These are phyloP conservation scores for Ips typographus DNA, from an alignment of 1,140 invertebrate species.

Conservation along the genomic window DNA sequence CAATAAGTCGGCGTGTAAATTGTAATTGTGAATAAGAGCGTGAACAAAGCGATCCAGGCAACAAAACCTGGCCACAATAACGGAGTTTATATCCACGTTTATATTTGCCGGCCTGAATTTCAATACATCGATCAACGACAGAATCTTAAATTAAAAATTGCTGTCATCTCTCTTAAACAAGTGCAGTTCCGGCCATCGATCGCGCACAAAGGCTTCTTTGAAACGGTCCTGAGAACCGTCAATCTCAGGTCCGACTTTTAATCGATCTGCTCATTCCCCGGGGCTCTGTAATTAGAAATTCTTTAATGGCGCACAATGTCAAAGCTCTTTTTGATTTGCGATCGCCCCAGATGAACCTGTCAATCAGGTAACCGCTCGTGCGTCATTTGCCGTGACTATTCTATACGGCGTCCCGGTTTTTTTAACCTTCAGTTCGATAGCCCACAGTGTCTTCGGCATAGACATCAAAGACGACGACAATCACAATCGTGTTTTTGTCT, in stretches of 20 bases:
- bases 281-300: slow-evolving; percentile 32
- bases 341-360: slow-evolving; percentile 33
- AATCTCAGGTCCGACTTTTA: slow-evolving; percentile 33
- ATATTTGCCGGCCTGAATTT: neutral
- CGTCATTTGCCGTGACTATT: slow-evolving; percentile 27
- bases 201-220: slow-evolving; percentile 24
- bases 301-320: slow-evolving; percentile 31
- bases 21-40: too few relatives aligned
- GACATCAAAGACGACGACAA: too few relatives aligned
- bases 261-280: slow-evolving; percentile 27
- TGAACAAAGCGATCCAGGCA: too few relatives aligned
- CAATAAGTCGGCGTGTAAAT: too few relatives aligned
- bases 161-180: slow-evolving; percentile 24
- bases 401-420: neutral
- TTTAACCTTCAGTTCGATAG: neutral
- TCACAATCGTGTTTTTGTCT: too few relatives aligned
- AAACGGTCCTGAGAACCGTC: slow-evolving; percentile 33
- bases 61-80: too few relatives aligned
- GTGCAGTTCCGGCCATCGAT: slow-evolving; percentile 29
- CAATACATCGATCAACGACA: slow-evolving; percentile 3
- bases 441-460: neutral
- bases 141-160: slow-evolving; percentile 12
- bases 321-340: slow-evolving; percentile 32
- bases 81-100: too few relatives aligned
- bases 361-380: slow-evolving; percentile 32